Percentiles rank a stretch among this genome's conserved stretches.
phyloP scores from a whole-genome alignment of 1,140 invertebrate genomes.

The Lasioglossum albipes region DNA sequence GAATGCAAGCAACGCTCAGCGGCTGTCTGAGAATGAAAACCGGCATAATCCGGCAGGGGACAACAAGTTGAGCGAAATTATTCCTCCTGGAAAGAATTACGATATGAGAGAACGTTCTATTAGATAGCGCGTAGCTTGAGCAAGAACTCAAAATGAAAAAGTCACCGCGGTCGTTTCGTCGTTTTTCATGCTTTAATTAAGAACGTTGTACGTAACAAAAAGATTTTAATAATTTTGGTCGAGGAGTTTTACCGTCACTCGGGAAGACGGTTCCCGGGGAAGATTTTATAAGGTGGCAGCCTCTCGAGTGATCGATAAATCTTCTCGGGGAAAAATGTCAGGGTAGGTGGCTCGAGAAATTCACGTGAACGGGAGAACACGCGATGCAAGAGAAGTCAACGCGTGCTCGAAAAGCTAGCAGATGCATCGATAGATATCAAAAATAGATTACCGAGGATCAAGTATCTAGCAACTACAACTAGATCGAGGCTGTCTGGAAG shows the following conservation, averaged over 20 bases:
- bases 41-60: not conserved
- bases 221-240: not conserved
- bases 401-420: not conserved
- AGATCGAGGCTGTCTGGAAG: constrained; percentile 42
- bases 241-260: no score
- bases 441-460: constrained; percentile 47
- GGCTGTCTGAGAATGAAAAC: not conserved
- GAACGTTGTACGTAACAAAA: not conserved
- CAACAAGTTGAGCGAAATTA: not conserved
- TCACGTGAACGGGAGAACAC: constrained; percentile 4
- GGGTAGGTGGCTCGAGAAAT: not conserved
- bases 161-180: not conserved
- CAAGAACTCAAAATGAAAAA: not conserved
- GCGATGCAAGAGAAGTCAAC: not conserved
- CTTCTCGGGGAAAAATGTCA: not conserved
- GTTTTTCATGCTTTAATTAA: constrained; percentile 5
- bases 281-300: not conserved
- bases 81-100: not conserved
- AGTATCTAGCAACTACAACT: constrained; percentile 47
- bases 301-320: constrained; percentile 13
- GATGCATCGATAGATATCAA: constrained; percentile 50
- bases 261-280: not conserved
- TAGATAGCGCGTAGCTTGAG: not conserved
- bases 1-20: not conserved
- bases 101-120: not conserved